Percentiles rank a stretch among this genome's conserved stretches.
phyloP scores from a whole-genome alignment of 2,888 invertebrate species.

The Drosophila demipolita region DNA sequence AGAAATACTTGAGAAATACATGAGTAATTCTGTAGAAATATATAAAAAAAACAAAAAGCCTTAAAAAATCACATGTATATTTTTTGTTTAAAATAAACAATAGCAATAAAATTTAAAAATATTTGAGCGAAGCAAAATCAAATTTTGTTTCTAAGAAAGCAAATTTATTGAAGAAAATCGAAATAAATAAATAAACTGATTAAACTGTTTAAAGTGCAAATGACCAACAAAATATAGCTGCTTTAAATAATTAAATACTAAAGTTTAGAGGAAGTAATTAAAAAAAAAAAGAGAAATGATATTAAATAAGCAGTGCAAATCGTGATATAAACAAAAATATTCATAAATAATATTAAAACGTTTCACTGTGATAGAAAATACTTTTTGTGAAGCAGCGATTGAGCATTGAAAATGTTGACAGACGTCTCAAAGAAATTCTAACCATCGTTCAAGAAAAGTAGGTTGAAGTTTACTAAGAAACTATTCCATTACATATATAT shows the following conservation, averaged over 20 bases:
- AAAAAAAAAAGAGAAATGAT: background rate
- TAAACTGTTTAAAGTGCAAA: background rate
- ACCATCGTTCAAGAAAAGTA: background rate
- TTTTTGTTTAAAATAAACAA: constrained; percentile 1
- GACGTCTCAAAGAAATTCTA: background rate
- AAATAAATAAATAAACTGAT: no score
- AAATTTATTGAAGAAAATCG: background rate
- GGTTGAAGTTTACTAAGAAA: background rate
- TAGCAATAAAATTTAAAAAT: background rate
- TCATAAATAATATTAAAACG: background rate
- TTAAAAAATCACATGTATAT: background rate
- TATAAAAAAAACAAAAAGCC: background rate
- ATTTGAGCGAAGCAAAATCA: background rate
- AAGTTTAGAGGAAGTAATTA: background rate
- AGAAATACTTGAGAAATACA: background rate
- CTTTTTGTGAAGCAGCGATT: background rate
- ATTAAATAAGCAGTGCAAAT: background rate
- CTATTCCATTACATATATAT: background rate
- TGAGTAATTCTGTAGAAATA: background rate
- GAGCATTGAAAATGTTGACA: background rate
- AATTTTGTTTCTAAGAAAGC: background rate
- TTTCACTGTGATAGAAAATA: background rate
- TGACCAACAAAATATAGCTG: background rate
- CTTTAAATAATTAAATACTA: background rate
- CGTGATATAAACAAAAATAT: background rate